Evolutionary conservation across 2,888 invertebrate species (phyloP), one percentile per base, ranked within the genome.

Genomic region (Timandra comae): DNA sequence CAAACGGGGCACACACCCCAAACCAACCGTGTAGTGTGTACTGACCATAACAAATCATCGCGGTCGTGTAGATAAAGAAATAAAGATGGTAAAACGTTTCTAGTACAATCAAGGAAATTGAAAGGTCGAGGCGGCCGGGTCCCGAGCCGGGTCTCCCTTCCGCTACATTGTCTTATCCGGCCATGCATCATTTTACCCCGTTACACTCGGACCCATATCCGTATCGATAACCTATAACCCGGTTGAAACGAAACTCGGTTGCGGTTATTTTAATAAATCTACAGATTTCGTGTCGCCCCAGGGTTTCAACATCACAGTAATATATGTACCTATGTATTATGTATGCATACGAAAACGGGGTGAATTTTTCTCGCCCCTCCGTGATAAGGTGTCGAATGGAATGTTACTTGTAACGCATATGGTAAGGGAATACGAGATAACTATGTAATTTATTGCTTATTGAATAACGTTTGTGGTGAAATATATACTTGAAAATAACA

Each of bases 21-120:
- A 37, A 37, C 38, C 29, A 35, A 35, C 43, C 30, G 31, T 43
- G 39, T 38, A 43, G 39, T 29, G 45, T 37, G 46, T 45, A 52
- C 46, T 41, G 46, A 43, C 55, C 53, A 53, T 56, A 61, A 53
- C 54, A 60, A 63, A 61, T 59, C 60, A 59, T 62, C 56, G 53
- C 49, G 53, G 51, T 52, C 43, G 34, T 51, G 53, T 50, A 57
- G 58, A 66, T 66, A 60, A 58, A 63, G 64, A 62, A 59, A 65
- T 66, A 63, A 62, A 61, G 52, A 56, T 56, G 49, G 50, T 16
- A 16, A 16, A 16, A 16, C 52, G 58, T 51, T 46, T 51, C 37
- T 29, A 55, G 52, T 53, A 63, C 70, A 72, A 74, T 78, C 69
- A 69, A 67, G 75, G 72, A 80, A 79, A 80, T 80, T 78, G 80